phyloP scores from a whole-genome alignment of 2,797 vertebrate species.

The Micrastur ruficollis region DNA sequence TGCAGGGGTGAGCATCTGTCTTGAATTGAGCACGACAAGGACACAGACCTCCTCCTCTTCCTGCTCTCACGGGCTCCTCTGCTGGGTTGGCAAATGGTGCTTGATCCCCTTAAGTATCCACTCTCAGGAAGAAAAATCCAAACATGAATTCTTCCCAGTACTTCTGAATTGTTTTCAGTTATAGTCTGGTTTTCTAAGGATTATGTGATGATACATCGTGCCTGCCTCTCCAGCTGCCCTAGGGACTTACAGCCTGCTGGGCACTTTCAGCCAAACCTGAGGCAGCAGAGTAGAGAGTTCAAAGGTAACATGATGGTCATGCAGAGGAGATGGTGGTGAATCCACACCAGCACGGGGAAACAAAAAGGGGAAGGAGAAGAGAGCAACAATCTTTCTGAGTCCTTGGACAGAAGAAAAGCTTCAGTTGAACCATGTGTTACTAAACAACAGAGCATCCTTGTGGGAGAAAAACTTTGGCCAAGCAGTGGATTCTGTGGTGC shows the following conservation, averaged over 20 bases:
- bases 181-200: neutral
- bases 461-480: neutral
- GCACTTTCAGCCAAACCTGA: neutral
- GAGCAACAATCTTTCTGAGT: neutral
- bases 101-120: neutral
- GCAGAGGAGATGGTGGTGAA: neutral
- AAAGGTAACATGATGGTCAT: accelerated
- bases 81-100: accelerated
- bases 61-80: neutral
- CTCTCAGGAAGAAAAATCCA: neutral
- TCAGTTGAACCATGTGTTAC: neutral
- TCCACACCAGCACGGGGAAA: neutral
- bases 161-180: neutral
- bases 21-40: neutral
- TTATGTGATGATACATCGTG: neutral
- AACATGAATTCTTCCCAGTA: neutral
- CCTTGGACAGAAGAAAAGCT: neutral
- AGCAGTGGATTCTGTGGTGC: neutral
- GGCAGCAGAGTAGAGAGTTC: neutral
- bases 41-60: neutral
- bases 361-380: neutral
- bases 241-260: neutral
- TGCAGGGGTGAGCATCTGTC: neutral
- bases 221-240: neutral
- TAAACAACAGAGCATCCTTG: neutral